These are phyloP conservation scores for Chymomyza costata DNA, from an alignment of 1,140 invertebrate genomes.

Conservation along the genomic window DNA sequence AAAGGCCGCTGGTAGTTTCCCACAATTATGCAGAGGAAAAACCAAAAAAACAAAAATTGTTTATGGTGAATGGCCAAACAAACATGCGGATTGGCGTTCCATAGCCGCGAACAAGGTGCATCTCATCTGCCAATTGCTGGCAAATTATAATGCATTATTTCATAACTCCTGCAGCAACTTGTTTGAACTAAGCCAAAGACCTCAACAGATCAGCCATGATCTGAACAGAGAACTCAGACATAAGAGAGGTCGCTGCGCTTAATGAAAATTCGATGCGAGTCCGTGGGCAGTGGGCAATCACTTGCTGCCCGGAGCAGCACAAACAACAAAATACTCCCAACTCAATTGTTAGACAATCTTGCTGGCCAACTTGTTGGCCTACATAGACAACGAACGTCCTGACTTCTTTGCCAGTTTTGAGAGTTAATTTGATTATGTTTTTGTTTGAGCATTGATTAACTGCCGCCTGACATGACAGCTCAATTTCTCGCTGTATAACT, in stretches of 20 bases:
- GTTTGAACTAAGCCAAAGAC: conserved; percentile 61
- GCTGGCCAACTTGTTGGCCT: conserved; percentile 37
- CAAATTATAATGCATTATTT: conserved; percentile 74
- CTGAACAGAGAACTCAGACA: neutral
- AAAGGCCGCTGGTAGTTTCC: conserved; percentile 67
- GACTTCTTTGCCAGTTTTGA: conserved; percentile 36
- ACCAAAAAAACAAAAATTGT: conserved; percentile 48
- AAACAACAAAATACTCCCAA: neutral
- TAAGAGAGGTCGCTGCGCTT: neutral
- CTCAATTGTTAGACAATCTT: conserved; percentile 41
- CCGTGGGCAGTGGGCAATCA: conserved; percentile 48
- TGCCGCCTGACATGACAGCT: conserved; percentile 73
- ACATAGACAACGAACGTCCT: conserved; percentile 42
- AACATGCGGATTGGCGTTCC: neutral
- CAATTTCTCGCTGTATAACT: conserved; percentile 59
- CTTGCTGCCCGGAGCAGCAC: conserved; percentile 46
- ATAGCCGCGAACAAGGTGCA: conserved; percentile 57
- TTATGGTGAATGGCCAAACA: neutral
- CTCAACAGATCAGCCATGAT: neutral
- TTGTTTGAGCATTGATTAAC: conserved; percentile 63
- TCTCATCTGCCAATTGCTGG: conserved; percentile 57
- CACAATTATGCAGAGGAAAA: conserved; percentile 67
- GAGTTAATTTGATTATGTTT: conserved; percentile 72
- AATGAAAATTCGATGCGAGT: conserved; percentile 16
- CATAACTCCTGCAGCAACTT: conserved; percentile 70